Percentiles rank a stretch among this genome's conserved stretches.
phyloP scores from a whole-genome alignment of 2,888 invertebrate species.

The Nemurella pictetii region DNA sequence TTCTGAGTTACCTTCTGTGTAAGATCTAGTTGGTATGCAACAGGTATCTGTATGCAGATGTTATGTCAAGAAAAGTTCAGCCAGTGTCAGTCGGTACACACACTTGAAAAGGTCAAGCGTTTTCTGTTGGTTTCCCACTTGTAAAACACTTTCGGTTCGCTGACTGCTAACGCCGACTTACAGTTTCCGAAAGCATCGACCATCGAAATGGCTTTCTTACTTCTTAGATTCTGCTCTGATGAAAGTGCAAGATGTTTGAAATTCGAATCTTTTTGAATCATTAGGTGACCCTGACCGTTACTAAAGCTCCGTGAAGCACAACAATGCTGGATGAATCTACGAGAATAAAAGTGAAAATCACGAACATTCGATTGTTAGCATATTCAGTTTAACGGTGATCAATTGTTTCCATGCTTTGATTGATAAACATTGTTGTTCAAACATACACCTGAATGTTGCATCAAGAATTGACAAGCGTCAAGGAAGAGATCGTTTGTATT shows the following conservation, averaged over 20 bases:
- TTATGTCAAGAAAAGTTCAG: background rate
- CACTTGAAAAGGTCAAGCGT: too few species aligned
- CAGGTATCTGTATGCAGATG: background rate
- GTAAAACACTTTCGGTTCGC: too few species aligned
- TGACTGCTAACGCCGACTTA: too few species aligned
- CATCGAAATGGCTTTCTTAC: too few species aligned
- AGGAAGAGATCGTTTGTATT: slow-evolving; percentile 31
- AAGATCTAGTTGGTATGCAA: background rate
- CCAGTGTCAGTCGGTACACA: background rate
- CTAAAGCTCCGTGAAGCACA: too few species aligned
- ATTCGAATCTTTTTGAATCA: too few species aligned
- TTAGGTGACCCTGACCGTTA: too few species aligned
- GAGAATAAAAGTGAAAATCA: background rate
- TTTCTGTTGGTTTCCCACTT: too few species aligned
- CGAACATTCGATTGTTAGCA: background rate
- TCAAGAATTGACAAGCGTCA: slow-evolving; percentile 31
- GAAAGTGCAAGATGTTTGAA: too few species aligned
- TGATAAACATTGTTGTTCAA: background rate
- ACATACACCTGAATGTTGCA: slow-evolving; percentile 35
- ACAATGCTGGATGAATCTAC: background rate
- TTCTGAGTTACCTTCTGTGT: background rate
- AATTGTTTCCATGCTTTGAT: background rate
- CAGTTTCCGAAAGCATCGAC: too few species aligned
- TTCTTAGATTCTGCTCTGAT: too few species aligned
- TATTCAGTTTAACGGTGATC: background rate